Conservation (phyloP, 2,797 vertebrate species). For the Hapalemur alaotrensis region DNA sequence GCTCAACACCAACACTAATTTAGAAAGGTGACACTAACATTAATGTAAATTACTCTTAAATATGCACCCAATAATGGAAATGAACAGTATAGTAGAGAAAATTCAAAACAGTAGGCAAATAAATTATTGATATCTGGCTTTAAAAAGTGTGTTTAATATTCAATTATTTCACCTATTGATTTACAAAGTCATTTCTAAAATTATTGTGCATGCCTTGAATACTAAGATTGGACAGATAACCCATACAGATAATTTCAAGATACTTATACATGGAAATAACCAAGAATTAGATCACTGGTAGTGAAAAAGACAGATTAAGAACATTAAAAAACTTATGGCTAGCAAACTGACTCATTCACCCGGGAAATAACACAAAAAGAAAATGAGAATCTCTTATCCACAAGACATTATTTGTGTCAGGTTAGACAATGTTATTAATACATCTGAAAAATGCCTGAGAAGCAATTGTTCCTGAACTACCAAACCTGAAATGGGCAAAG, state of each 20-base stretch:
- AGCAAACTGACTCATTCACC: background rate
- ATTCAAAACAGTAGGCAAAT: conserved; percentile 10
- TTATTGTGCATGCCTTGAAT: background rate
- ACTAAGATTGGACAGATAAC: background rate
- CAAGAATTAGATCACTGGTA: background rate
- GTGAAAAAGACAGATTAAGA: background rate
- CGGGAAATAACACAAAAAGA: conserved; percentile 31
- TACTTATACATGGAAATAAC: background rate
- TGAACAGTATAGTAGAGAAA: background rate
- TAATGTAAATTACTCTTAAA: background rate
- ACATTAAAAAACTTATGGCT: background rate
- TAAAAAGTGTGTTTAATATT: background rate
- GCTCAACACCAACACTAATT: conserved; percentile 20
- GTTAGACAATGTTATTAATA: background rate
- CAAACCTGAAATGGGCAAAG: conserved; percentile 13
- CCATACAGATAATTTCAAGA: background rate
- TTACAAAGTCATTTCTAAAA: conserved; percentile 8
- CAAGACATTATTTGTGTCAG: background rate
- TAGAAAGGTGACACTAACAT: conserved; percentile 4
- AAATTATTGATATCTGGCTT: background rate
- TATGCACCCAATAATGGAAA: conserved; percentile 31
- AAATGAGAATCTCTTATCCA: background rate
- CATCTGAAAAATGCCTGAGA: background rate
- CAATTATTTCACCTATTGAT: background rate
- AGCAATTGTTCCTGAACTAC: conserved; percentile 1